Base-by-base conservation (phyloP, 2,113 vertebrate genomes). In the Machaerirhynchus nigripectus region DNA sequence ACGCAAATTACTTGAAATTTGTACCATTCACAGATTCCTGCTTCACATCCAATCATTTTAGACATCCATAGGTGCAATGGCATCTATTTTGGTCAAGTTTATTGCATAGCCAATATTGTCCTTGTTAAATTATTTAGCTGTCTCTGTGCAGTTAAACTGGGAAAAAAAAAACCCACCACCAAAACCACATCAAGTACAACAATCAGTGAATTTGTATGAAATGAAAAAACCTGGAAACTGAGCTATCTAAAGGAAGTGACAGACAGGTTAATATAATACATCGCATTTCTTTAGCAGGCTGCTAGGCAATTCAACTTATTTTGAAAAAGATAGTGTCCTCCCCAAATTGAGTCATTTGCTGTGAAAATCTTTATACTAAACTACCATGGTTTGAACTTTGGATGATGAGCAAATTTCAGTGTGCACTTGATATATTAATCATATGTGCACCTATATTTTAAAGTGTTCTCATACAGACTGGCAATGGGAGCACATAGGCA, bases 401-500 rank as follows among this genome's bases (percentile, higher is more conserved):
- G n/a, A 52, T 15, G 15, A 86, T 23, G 10, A 77, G 10, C 22
- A 76, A 88, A 80, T 52, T 79, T 49, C 31, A 56, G 17, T 16
- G 31, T 33, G 37, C 18, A 50, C 81, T 61, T 73, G 68, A 56
- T 57, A 53, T 3, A 27, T 35, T 78, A 31, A 50, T 93, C 60
- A 74, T 46, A 50, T 15, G 35, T 50, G 37, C 19, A 59, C 16
- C 27, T 7, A 6, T 30, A 50, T 50, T 84, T 84, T 67, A 80
- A 20, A 59, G 56, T 0, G 0, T 33, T 77, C 23, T 80, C 46
- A 61, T 69, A 50, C 14, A 75, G n/a, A 65, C 0, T 7, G 7
- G 44, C 39, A 90, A n/a, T 23, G 46, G 1, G 3, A 90, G 14
- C 61, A 76, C 39, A 35, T 0, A 37, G 4, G 8, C 31, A 78